Conservation (phyloP, 2,888 invertebrate species). For the Noctua janthe region DNA sequence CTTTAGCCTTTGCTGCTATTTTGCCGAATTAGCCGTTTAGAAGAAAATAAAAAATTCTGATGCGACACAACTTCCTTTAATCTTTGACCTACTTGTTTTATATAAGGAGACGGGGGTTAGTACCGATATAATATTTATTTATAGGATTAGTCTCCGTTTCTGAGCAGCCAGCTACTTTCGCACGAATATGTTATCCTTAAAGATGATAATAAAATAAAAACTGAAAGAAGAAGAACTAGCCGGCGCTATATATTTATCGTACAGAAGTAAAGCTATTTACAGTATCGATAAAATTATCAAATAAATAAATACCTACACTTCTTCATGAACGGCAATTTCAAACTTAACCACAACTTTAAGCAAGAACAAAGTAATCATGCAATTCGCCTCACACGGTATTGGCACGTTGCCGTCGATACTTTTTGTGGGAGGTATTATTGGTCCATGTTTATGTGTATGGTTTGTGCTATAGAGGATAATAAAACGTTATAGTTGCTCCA, state of each 20-base stretch:
- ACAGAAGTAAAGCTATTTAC: neutral
- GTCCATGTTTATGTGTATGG: slow-evolving; percentile 80
- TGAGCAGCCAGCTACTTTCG: slow-evolving; percentile 13
- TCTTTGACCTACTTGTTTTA: slow-evolving; percentile 56
- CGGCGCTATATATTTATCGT: neutral
- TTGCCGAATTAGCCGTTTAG: slow-evolving; percentile 61
- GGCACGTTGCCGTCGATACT: slow-evolving; percentile 81
- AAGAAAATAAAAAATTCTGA: slow-evolving; percentile 46
- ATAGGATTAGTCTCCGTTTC: slow-evolving; percentile 16
- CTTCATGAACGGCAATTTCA: slow-evolving; percentile 17
- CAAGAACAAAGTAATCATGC: slow-evolving; percentile 54
- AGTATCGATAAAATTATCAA: neutral
- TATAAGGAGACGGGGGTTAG: slow-evolving; percentile 18
- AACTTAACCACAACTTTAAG: slow-evolving; percentile 31
- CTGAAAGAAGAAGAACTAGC: neutral
- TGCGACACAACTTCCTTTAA: slow-evolving; percentile 50
- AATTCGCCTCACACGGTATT: slow-evolving; percentile 68
- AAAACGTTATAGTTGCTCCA: slow-evolving; percentile 85
- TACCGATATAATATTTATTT: slow-evolving; percentile 45
- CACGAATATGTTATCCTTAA: slow-evolving; percentile 30
- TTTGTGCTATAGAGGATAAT: slow-evolving; percentile 82
- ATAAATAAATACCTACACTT: neutral
- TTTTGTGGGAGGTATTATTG: slow-evolving; percentile 80
- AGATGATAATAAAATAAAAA: slow-evolving; percentile 13
- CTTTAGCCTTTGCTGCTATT: slow-evolving; percentile 62